Evolutionary conservation across 2,797 vertebrate species (phyloP).

Genomic region (Sebastes kiyomatsui): DNA sequence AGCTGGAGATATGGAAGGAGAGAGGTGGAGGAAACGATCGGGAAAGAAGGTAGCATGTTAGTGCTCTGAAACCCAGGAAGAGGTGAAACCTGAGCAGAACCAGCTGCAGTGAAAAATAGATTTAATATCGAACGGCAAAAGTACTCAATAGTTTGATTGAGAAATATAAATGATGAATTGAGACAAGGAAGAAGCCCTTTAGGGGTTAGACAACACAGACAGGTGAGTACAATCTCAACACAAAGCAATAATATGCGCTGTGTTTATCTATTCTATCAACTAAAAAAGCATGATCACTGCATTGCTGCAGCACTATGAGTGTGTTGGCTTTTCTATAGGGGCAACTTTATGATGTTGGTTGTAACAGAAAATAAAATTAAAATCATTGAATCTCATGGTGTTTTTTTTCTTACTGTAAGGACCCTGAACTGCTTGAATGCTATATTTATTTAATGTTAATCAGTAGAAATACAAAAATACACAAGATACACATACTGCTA

Average conservation of each 20-base stretch:
- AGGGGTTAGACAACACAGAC: neutral
- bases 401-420: neutral
- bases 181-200: neutral
- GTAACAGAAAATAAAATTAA: neutral
- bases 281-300: neutral
- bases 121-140: neutral
- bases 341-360: neutral
- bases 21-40: neutral
- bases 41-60: constrained; percentile 2
- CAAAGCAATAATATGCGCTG: neutral
- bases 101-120: neutral
- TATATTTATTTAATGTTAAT: neutral
- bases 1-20: neutral
- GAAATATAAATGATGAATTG: neutral
- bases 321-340: neutral
- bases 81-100: neutral
- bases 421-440: neutral
- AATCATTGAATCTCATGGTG: neutral
- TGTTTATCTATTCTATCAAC: neutral
- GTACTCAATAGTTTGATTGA: neutral
- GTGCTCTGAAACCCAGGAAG: constrained; percentile 1
- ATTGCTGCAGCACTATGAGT: neutral
- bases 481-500: neutral
- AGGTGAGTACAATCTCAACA: neutral
- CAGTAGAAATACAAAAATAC: neutral